Percentiles rank a stretch among this genome's conserved stretches.
Evolutionary conservation across 2,888 invertebrate species (phyloP).

Genomic region (Drosophila vallismaia): DNA sequence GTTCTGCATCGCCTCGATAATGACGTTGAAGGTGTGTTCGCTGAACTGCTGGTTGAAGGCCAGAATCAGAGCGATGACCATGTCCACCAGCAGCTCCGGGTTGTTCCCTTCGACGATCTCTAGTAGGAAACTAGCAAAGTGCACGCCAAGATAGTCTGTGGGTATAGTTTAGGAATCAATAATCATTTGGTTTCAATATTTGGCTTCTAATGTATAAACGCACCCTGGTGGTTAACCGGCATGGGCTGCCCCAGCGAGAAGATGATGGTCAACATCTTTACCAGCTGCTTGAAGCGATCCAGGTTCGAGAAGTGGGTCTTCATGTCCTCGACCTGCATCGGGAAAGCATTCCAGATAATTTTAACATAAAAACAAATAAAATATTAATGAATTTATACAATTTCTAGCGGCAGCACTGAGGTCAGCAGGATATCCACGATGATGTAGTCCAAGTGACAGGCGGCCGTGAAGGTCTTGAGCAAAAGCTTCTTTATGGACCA

Average conservation of each 20-base stretch:
- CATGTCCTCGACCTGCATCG: slow-evolving; percentile 87
- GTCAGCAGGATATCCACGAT: slow-evolving; percentile 93
- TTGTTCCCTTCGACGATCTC: slow-evolving; percentile 93
- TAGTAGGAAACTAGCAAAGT: slow-evolving; percentile 92
- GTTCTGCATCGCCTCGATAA: slow-evolving; percentile 89
- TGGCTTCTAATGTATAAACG: slow-evolving; percentile 58
- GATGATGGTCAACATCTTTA: slow-evolving; percentile 93
- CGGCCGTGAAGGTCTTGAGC: slow-evolving; percentile 93
- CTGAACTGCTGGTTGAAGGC: slow-evolving; percentile 96
- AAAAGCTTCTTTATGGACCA: slow-evolving; percentile 93
- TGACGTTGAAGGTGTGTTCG: slow-evolving; percentile 87
- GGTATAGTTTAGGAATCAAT: background rate
- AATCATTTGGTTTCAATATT: too few relatives aligned
- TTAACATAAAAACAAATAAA: background rate
- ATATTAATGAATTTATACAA: slow-evolving; percentile 86
- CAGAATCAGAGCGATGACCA: slow-evolving; percentile 92
- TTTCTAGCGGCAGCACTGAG: slow-evolving; percentile 95
- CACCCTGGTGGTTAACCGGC: slow-evolving; percentile 95
- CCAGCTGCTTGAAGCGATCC: slow-evolving; percentile 92
- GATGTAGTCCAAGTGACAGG: slow-evolving; percentile 93
- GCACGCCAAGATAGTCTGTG: slow-evolving; percentile 92
- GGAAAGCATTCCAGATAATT: background rate
- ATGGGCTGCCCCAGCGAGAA: slow-evolving; percentile 95
- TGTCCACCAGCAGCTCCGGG: slow-evolving; percentile 93
- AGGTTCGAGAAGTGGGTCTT: slow-evolving; percentile 91